phyloP scores from a whole-genome alignment of 2,113 vertebrate species.

The Chamaea fasciata region DNA sequence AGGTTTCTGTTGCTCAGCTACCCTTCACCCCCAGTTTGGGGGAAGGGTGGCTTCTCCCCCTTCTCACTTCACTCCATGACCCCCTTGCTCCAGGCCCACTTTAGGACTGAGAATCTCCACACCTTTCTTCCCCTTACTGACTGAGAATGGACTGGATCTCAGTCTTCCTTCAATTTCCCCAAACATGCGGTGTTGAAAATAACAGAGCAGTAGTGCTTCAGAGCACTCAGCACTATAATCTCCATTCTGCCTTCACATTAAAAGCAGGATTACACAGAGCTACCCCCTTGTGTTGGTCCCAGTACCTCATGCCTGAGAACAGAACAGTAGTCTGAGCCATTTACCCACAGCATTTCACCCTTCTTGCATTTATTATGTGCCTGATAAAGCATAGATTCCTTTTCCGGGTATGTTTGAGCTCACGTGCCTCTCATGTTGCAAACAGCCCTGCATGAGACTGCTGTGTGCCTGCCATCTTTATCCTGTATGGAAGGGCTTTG shows the following conservation, averaged over 20 bases:
- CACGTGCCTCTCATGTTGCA: fast-evolving
- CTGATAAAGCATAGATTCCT: neutral
- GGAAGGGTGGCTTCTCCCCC: neutral
- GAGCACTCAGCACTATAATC: neutral
- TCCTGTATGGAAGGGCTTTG: neutral
- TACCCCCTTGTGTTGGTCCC: neutral
- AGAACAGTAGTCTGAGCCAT: neutral
- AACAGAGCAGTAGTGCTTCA: neutral
- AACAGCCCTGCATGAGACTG: neutral
- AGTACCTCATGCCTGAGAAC: neutral
- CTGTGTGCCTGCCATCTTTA: neutral
- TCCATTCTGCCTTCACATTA: neutral
- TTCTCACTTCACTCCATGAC: neutral
- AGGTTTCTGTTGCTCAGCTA: constrained; percentile 25
- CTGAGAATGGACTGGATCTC: neutral
- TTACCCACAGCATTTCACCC: neutral
- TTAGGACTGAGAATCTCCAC: neutral
- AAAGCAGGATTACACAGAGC: neutral
- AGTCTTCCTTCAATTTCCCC: neutral
- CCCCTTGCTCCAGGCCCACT: neutral
- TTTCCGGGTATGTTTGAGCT: neutral
- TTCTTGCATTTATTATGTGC: neutral
- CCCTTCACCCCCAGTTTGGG: neutral
- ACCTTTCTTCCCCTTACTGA: neutral
- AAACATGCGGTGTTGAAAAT: neutral